Percentiles rank a stretch among this genome's conserved stretches.
These are phyloP conservation scores for Sorex araneus DNA, from an alignment of 2,113 vertebrate genomes.

Conservation along the genomic window DNA sequence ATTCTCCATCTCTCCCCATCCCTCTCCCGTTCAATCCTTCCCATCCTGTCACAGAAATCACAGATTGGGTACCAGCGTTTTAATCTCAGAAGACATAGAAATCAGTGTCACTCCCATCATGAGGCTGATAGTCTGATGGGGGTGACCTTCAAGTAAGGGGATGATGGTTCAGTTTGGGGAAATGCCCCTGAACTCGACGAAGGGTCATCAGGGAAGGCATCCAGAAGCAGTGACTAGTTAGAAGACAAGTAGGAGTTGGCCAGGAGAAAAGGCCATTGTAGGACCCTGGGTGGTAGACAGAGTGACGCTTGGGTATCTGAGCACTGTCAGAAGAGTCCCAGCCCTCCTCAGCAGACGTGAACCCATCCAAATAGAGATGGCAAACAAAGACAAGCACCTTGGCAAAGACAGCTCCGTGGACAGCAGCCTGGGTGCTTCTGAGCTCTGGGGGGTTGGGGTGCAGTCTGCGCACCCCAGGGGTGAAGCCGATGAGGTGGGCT, in stretches of 20 bases:
- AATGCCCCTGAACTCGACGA: neutral
- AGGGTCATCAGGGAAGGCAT: neutral
- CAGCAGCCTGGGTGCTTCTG: neutral
- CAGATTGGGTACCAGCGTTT: neutral
- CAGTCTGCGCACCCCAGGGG: neutral
- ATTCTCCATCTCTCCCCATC: neutral
- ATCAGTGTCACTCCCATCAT: neutral
- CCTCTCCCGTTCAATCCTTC: neutral
- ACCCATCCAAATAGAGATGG: too few species aligned
- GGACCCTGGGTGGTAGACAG: too few species aligned
- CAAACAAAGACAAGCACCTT: too few species aligned
- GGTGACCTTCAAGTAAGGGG: neutral
- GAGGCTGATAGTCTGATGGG: neutral
- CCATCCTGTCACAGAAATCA: neutral
- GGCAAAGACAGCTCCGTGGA: neutral
- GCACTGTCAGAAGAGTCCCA: too few species aligned
- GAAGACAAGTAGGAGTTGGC: neutral
- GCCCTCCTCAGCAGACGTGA: too few species aligned
- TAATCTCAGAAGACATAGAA: constrained; percentile 24
- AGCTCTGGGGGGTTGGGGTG: too few species aligned
- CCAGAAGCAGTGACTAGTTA: neutral
- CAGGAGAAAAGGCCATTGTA: neutral
- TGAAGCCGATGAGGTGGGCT: neutral
- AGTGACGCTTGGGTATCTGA: too few species aligned
- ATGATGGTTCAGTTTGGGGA: neutral